phyloP scores from a whole-genome alignment of 1,140 invertebrate genomes.

The Luehdorfia chinensis region DNA sequence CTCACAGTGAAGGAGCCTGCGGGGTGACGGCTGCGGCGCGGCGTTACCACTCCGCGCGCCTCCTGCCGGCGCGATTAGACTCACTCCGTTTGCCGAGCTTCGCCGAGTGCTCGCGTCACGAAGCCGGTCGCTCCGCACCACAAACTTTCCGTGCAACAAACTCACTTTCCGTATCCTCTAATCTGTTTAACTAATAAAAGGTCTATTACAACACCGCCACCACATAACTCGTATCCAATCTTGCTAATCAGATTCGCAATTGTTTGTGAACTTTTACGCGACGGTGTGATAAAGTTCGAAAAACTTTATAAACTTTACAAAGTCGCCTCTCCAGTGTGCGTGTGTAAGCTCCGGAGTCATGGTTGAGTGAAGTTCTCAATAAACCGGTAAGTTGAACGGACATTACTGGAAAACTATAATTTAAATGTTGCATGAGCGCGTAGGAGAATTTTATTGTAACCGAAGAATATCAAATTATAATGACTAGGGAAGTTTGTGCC shows the following conservation, averaged over 20 bases:
- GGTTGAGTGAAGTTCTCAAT: slow-evolving; percentile 53
- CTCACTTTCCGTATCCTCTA: background rate
- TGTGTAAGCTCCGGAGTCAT: slow-evolving; percentile 46
- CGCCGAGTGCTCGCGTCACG: too few relatives aligned
- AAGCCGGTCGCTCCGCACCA: too few relatives aligned
- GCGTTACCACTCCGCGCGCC: too few relatives aligned
- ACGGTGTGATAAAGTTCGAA: slow-evolving; percentile 41
- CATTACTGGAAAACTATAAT: slow-evolving; percentile 51
- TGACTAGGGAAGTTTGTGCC: too few relatives aligned
- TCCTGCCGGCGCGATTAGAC: too few relatives aligned
- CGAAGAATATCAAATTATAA: background rate
- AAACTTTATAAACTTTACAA: slow-evolving; percentile 51
- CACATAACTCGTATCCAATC: background rate
- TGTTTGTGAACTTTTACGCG: slow-evolving; percentile 33
- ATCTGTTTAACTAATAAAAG: background rate
- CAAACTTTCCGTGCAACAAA: too few relatives aligned
- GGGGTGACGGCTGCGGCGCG: background rate
- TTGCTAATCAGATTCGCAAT: background rate
- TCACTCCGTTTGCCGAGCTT: too few relatives aligned
- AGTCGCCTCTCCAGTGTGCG: slow-evolving; percentile 34
- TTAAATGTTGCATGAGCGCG: slow-evolving; percentile 31
- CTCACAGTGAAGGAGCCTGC: background rate
- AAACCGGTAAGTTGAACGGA: slow-evolving; percentile 69
- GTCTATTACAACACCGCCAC: background rate
- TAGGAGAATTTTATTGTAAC: background rate